These are phyloP conservation scores for Climacteris rufus DNA, from an alignment of 2,113 vertebrate species.

Conservation along the genomic window DNA sequence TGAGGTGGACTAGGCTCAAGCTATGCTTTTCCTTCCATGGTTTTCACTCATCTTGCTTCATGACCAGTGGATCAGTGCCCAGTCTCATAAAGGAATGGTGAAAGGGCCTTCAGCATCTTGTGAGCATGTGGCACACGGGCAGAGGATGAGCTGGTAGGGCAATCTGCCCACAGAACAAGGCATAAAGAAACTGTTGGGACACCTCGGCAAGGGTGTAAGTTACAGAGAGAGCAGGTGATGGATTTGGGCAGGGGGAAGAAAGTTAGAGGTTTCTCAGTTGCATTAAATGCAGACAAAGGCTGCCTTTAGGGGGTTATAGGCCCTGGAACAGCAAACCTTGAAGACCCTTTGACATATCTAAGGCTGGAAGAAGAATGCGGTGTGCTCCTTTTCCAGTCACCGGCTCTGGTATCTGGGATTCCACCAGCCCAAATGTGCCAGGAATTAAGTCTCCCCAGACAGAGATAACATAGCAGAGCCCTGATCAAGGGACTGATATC, in stretches of 20 bases:
- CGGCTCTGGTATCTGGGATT: slow-evolving; percentile 15
- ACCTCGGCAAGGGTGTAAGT: not conserved
- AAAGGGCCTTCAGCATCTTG: not conserved
- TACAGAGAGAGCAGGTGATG: not conserved
- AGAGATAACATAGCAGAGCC: slow-evolving; percentile 59
- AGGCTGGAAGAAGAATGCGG: slow-evolving; percentile 23
- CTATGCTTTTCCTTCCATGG: not conserved
- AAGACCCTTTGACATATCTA: not conserved
- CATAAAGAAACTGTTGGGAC: not conserved
- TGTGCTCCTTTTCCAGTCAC: slow-evolving; percentile 22
- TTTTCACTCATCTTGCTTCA: not conserved
- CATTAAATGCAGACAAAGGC: not conserved
- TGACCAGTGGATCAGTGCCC: not conserved
- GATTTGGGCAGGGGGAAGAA: not conserved
- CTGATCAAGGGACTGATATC: slow-evolving; percentile 58
- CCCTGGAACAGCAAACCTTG: not conserved
- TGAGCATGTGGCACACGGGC: not conserved
- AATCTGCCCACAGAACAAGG: not conserved
- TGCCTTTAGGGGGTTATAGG: not conserved
- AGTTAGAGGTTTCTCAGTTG: not conserved
- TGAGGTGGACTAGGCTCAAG: not conserved
- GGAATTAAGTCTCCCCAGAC: slow-evolving; percentile 57
- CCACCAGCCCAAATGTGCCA: slow-evolving; percentile 46
- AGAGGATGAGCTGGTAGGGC: not conserved
- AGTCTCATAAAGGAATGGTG: not conserved